Conservation (phyloP, 2,797 vertebrate genomes). For the Spondyliosoma cantharus region DNA sequence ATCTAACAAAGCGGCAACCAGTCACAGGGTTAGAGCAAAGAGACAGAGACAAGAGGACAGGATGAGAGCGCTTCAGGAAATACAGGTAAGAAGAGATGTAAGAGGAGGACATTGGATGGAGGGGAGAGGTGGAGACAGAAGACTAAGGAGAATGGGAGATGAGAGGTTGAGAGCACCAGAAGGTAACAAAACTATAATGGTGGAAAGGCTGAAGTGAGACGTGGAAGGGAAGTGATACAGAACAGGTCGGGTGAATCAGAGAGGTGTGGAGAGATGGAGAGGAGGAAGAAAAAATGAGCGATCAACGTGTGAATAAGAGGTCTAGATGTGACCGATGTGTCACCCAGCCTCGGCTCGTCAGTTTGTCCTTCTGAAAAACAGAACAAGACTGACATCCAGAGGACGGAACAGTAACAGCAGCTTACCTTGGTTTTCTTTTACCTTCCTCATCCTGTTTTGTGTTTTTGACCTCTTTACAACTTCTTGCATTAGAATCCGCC, state of each 20-base stretch:
- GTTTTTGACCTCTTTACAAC: neutral
- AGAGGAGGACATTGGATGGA: neutral
- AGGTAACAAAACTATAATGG: neutral
- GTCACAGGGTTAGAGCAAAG: neutral
- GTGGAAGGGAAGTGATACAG: too few species aligned
- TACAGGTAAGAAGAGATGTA: too few species aligned
- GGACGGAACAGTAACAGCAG: neutral
- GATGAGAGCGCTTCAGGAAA: too few species aligned
- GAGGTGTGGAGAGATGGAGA: neutral
- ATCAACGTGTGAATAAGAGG: neutral
- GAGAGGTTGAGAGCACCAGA: neutral
- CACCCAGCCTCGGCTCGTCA: too few species aligned
- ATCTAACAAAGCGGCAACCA: neutral
- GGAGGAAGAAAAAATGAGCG: neutral
- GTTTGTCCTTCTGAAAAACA: neutral
- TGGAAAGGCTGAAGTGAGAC: neutral
- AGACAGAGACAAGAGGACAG: too few species aligned
- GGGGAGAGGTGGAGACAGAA: neutral
- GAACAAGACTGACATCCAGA: slow-evolving; percentile 48
- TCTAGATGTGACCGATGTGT: neutral
- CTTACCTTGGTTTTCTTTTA: too few species aligned
- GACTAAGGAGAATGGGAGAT: neutral
- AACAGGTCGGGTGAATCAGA: neutral
- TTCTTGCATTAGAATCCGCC: neutral
- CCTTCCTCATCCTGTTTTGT: neutral